Evolutionary conservation across 2,113 vertebrate species (phyloP), one percentile per base, ranked within the genome.

Genomic region (Triplophysa siluroides): DNA sequence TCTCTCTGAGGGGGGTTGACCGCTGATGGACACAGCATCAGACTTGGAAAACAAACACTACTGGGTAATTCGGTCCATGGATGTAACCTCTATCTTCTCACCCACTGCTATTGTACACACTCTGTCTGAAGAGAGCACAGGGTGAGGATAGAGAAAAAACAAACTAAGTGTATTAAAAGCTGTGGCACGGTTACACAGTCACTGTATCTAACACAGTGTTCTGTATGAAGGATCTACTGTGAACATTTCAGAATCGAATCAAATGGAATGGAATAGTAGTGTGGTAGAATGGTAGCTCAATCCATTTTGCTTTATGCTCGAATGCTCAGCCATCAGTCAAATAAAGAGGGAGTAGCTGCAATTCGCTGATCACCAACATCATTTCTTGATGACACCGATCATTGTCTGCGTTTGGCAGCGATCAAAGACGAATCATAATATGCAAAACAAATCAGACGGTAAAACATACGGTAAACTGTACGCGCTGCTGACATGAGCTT

Each of bases 401-500:
- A 38, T 72, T 60, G 6, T 77, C 82, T 24, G 85, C 77, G 70
- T 66, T n/a, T 72, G 21, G 8, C 74, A 82, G 60, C 76, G 62
- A 85, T 78, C 50, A 61, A 81, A 80, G 80, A 81, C 81, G 88
- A 64, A 52, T 75, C 85, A 19, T 81, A 86, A 88, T 86, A 80
- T 77, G 12, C 78, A 83, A 58, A 78, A 79, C 63, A 76, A 52
- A 29, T 10, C 78, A 61, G 78, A 77, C 38, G 61, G 29, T 29
- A 81, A 86, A 91, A 77, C 74, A 78, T 73, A 67, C 85, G 84
- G 83, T 45, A 47, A 83, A 80, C 84, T 81, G 76, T 33, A 61
- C 47, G 29, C 26, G 72, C 71, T 38, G 69, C 84, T 89, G 90
- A 89, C 88, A 88, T 77, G 83, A 85, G 92, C 90, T 80, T 88